phyloP scores from a whole-genome alignment of 2,113 vertebrate species.

The Ploceus nigricollis region DNA sequence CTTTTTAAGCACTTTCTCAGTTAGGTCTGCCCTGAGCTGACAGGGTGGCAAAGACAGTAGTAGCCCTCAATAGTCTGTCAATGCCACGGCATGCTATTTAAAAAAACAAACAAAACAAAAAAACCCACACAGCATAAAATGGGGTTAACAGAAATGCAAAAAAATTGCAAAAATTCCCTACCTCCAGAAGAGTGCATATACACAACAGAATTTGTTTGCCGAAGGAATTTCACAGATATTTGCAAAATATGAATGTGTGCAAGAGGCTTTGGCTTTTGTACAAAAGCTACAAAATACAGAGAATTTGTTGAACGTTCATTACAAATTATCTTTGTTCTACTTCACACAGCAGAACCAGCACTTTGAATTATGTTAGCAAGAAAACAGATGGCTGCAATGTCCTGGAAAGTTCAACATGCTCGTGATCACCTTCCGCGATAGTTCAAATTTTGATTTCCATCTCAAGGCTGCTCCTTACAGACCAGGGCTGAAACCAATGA shows the following conservation, averaged over 20 bases:
- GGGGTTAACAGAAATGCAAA: not conserved
- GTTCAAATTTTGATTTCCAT: not conserved
- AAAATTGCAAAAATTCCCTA: not conserved
- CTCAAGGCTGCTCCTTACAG: not conserved
- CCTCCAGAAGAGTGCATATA: not conserved
- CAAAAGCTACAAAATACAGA: not conserved
- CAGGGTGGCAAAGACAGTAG: not conserved
- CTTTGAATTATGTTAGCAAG: not conserved
- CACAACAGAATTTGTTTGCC: not conserved
- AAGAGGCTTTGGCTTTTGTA: not conserved
- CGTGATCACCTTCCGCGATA: fast-evolving
- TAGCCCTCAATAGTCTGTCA: not conserved
- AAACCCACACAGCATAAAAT: not conserved
- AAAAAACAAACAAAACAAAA: not conserved
- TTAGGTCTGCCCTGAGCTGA: not conserved
- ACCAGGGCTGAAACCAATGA: not conserved
- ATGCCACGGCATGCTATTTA: not conserved
- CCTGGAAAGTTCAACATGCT: not conserved
- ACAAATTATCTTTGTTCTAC: not conserved
- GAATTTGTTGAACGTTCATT: not conserved
- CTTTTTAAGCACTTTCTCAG: not conserved
- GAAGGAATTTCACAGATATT: not conserved
- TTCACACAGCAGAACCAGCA: not conserved
- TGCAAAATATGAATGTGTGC: not conserved
- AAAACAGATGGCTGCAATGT: not conserved